Conservation (phyloP, 2,797 vertebrate species). For the Myotis planiceps region DNA sequence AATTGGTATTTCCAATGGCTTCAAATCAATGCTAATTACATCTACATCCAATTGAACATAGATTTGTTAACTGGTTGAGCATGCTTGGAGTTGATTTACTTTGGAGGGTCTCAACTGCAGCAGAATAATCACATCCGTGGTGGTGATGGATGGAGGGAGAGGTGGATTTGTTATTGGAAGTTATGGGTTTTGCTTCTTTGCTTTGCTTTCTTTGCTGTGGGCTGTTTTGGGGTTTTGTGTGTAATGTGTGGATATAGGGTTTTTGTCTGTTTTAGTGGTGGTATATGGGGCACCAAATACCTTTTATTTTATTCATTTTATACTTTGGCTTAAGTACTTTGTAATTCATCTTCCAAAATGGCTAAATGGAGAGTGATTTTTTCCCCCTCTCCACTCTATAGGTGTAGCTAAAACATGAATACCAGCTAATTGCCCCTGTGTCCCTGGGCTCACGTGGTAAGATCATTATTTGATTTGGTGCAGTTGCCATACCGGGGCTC, state of each 20-base stretch:
- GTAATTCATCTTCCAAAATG: constrained; percentile 4
- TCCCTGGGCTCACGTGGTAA: too few relatives aligned
- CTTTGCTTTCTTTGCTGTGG: not conserved
- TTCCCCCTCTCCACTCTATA: rapidly evolving
- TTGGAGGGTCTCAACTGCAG: not conserved
- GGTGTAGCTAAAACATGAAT: not conserved
- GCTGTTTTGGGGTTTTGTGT: not conserved
- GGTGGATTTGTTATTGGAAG: not conserved
- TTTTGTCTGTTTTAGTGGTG: not conserved
- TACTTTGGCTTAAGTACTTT: not conserved
- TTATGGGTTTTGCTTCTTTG: not conserved
- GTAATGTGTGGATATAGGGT: not conserved
- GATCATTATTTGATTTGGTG: not conserved
- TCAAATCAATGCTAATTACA: constrained; percentile 4
- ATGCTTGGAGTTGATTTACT: constrained; percentile 13
- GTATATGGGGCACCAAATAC: not conserved
- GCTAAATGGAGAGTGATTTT: not conserved
- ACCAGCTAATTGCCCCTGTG: not conserved
- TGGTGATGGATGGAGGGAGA: not conserved
- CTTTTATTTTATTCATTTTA: constrained; percentile 26
- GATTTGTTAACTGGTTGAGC: not conserved
- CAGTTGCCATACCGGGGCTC: too few relatives aligned
- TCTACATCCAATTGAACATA: not conserved
- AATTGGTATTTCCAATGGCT: constrained; percentile 33
- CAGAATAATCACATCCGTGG: not conserved